Base-by-base conservation (phyloP, 2,888 invertebrate genomes). In the Timema podura region DNA sequence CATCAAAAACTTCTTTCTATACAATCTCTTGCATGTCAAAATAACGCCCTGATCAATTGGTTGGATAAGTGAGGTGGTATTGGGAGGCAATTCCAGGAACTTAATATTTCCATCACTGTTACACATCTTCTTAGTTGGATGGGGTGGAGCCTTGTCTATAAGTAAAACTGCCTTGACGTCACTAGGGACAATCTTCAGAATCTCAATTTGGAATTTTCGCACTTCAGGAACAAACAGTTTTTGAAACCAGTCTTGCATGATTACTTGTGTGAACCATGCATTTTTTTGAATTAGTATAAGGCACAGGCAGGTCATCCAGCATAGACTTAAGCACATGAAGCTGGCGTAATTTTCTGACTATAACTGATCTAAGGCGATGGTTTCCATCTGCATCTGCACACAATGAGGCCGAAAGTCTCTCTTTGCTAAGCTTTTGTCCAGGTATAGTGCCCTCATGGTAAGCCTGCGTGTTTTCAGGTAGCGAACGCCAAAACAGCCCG, bases 151-250 rank as follows among this genome's bases (percentile, higher is more conserved):
- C 9, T 68, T 68, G 9, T 48, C 68, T 15, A 68, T 6, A n/a
- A 61, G n/a, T 7, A 68, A 47, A 57, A 68, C 15, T 30, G 59
- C 48, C 16, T 61, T 61, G 16, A 68, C 61, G 5, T 68, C 48
- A 1, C 48, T 11, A 5, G 59, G 48, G 5, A 48, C 44, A 47
- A 59, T 59, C 10, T 48, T 30, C 11, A 48, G 44, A 47, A 16
- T 16, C 11, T 68, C 47, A 7, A 16, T 5, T 47, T 59, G 68
- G 13, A 47, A 61, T 10, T 13, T 15, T 5, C 47, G 46, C 15
- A 61, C 59, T 16, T 61, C 61, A 6, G 47, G 16, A 5, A 47
- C 61, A 15, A 57, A 57, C 7, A 9, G 59, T 8, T 68, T 68
- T 2, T 15, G 13, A 8, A 47, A 59, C 59, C 16, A 61, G 30